Conservation (phyloP, 2,888 invertebrate species). For the Criorhina ranunculi region DNA sequence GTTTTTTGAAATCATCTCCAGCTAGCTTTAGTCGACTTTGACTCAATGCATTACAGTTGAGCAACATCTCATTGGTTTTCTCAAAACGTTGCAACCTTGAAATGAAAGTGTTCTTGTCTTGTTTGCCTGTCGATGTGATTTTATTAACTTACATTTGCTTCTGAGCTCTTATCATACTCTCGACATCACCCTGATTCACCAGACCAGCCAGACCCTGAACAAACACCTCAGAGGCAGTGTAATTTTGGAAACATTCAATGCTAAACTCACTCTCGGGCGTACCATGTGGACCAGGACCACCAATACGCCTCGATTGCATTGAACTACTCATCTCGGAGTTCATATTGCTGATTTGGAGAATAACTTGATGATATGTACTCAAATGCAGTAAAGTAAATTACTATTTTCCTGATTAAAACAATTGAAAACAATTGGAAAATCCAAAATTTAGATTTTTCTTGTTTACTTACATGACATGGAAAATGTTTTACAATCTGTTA, state of each 20-base stretch:
- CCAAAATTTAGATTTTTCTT: conserved; percentile 27
- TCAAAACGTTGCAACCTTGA: conserved; percentile 96
- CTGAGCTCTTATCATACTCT: conserved; percentile 94
- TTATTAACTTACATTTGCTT: conserved; percentile 91
- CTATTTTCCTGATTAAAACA: background rate
- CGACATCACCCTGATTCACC: conserved; percentile 95
- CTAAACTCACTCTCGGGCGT: conserved; percentile 79
- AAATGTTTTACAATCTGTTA: background rate
- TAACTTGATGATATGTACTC: conserved; percentile 6
- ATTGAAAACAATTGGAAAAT: conserved; percentile 10
- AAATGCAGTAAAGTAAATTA: background rate
- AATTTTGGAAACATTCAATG: conserved; percentile 95
- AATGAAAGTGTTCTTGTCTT: conserved; percentile 6
- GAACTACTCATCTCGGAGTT: conserved; percentile 79
- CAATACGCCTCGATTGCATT: conserved; percentile 77
- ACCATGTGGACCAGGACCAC: conserved; percentile 77
- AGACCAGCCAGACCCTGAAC: conserved; percentile 96
- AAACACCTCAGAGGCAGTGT: conserved; percentile 95
- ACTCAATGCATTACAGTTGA: conserved; percentile 98
- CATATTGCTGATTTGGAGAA: conserved; percentile 56
- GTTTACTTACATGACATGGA: conserved; percentile 19
- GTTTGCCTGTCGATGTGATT: too few species aligned
- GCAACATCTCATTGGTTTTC: conserved; percentile 99
- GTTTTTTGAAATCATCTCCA: conserved; percentile 94
- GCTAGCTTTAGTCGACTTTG: conserved; percentile 94